Conservation (phyloP, 2,797 vertebrate species). For the Cryptoprocta ferox region DNA sequence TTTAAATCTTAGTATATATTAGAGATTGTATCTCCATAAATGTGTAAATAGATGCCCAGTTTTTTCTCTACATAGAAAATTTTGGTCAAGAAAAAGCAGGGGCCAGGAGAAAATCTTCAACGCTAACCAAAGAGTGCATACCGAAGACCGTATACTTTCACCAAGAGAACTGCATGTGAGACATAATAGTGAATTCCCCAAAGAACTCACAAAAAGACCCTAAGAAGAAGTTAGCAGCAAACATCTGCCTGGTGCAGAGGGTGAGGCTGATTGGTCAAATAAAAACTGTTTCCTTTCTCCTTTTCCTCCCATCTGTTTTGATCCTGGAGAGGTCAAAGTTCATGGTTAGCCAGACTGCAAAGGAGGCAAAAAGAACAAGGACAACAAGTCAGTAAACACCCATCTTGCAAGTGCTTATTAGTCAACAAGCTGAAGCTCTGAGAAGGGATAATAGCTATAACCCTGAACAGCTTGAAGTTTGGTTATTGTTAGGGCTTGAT, state of each 20-base stretch:
- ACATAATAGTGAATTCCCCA: neutral
- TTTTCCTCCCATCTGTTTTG: neutral
- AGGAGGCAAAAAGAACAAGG: neutral
- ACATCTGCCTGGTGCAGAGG: neutral
- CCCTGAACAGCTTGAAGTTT: neutral
- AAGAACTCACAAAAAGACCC: neutral
- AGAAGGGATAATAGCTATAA: neutral
- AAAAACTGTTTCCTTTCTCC: neutral
- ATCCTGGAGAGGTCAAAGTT: neutral
- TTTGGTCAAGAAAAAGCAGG: neutral
- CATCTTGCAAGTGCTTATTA: neutral
- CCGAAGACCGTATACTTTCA: neutral
- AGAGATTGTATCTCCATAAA: neutral
- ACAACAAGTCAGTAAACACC: neutral
- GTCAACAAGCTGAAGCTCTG: neutral
- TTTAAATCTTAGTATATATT: neutral
- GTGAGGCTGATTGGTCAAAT: neutral
- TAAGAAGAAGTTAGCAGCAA: neutral
- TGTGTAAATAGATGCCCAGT: neutral
- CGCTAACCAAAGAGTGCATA: neutral
- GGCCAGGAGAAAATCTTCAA: neutral
- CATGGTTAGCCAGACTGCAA: neutral
- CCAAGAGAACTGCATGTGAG: neutral
- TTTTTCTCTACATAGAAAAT: neutral
- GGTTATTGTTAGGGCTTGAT: neutral